Evolutionary conservation across 1,140 invertebrate species (phyloP), one percentile per base, ranked within the genome.

Genomic region (Drusus annulatus): DNA sequence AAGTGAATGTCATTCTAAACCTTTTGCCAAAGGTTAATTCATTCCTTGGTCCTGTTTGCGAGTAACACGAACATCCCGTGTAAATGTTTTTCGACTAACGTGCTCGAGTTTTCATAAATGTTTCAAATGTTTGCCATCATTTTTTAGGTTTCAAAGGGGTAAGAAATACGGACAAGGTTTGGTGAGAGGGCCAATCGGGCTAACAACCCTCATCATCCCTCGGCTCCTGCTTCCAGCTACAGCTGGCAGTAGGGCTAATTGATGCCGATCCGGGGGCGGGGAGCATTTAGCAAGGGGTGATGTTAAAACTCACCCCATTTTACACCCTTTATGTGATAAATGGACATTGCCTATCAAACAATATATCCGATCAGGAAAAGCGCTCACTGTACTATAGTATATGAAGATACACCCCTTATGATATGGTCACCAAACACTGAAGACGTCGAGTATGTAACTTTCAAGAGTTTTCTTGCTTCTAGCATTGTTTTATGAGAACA

Each of bases 101-200:
- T 15, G 23, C 23, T 23, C 60, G 60, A 13, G 60, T 63, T 63
- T 63, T 28, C 60, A 63, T 63, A 63, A 63, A 63, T 63, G 60
- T 45, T 45, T 45, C 8, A 45, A 45, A 45, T 45, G 36, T 63
- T 63, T 63, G 2, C 60, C 60, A 23, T 63, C 60, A 63, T 28
- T 63, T 63, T 63, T 63, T 63, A 63, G 23, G 13, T 23, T 23
- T 7, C 15, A 63, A 63, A 28, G 60, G 60, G 23, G 60, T 4
- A 21, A 16, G 58, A 23, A 63, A 63, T 16, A 23, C 17, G 13
- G 19, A 23, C 23, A 16, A 8, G 60, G 60, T 63, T 28, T 63
- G 60, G 60, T 63, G 60, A 63, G 60, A 63, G 60, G 60, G n/a
- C 60, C 60, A 63, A 63, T 63, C 60, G 28, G 7, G 60, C 60